A percentile compares a stretch with the other conserved stretches of the same genome.
These are phyloP conservation scores for Cataglyphis cursor DNA, from an alignment of 2,888 invertebrate species.

Conservation along the genomic window DNA sequence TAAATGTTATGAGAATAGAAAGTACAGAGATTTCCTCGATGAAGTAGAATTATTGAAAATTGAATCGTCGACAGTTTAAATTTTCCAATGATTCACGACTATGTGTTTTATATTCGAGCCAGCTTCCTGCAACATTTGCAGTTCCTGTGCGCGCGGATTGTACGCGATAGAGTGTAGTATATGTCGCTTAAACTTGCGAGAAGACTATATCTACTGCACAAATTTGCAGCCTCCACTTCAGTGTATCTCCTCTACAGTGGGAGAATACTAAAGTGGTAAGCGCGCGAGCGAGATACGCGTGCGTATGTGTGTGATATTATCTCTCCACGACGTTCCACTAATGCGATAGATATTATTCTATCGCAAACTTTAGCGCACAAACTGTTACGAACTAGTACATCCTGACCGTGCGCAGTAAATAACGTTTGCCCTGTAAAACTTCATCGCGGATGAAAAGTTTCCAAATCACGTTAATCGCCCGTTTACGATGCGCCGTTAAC, in stretches of 20 bases:
- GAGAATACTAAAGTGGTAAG: slow-evolving; percentile 35
- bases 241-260: background rate
- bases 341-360: slow-evolving; percentile 33
- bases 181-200: slow-evolving; percentile 12
- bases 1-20: background rate
- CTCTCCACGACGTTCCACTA: slow-evolving; percentile 13
- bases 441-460: slow-evolving; percentile 18
- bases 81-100: background rate
- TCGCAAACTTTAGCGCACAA: slow-evolving; percentile 40
- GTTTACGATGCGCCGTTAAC: slow-evolving; percentile 9
- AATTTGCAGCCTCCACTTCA: slow-evolving; percentile 20
- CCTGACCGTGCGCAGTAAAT: slow-evolving; percentile 26
- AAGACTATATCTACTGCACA: background rate
- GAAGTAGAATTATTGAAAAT: background rate
- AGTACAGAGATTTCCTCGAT: background rate
- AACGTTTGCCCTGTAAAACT: background rate
- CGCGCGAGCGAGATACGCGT: slow-evolving; percentile 26
- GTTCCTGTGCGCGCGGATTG: slow-evolving; percentile 32
- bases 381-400: slow-evolving; percentile 30
- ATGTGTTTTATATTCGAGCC: background rate
- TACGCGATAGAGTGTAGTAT: slow-evolving; percentile 15
- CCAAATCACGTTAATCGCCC: slow-evolving; percentile 20
- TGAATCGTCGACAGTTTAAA: background rate
- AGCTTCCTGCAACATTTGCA: background rate
- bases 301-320: slow-evolving; percentile 11